Percentiles rank a stretch among this genome's conserved stretches.
Evolutionary conservation across 2,797 vertebrate genomes (phyloP).

Genomic region (Prunella strophiata): DNA sequence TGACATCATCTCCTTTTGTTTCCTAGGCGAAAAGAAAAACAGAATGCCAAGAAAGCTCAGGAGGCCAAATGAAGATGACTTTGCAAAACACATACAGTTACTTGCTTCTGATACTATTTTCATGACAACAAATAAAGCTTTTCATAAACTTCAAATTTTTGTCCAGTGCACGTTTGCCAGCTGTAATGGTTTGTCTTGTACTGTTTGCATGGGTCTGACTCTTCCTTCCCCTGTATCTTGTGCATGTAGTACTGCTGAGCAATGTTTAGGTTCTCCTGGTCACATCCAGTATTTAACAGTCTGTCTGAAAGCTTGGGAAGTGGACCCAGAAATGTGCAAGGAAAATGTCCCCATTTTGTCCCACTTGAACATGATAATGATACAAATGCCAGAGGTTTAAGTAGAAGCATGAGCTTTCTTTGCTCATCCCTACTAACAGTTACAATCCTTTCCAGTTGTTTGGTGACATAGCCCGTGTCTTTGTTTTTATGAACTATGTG

Average conservation of each 20-base stretch:
- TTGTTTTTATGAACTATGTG: conserved; percentile 64
- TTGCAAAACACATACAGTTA: conserved; percentile 12
- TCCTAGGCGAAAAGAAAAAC: conserved; percentile 97
- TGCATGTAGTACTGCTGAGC: conserved; percentile 75
- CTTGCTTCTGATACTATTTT: conserved; percentile 70
- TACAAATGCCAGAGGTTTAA: conserved; percentile 47
- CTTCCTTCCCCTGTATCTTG: conserved; percentile 66
- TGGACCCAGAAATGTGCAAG: conserved; percentile 49
- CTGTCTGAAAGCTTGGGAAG: conserved; percentile 46
- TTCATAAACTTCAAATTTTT: conserved; percentile 65
- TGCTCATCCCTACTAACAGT: conserved; percentile 66
- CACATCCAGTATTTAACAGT: conserved; percentile 58
- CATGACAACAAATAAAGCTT: conserved; percentile 68
- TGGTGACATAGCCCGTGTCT: conserved; percentile 26
- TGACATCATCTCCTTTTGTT: conserved; percentile 34
- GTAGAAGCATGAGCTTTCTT: conserved; percentile 57
- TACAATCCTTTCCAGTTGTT: conserved; percentile 17
- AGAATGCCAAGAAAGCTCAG: conserved; percentile 95
- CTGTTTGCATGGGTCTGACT: conserved; percentile 72
- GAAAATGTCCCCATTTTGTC: conserved; percentile 10
- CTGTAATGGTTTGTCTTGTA: conserved; percentile 72
- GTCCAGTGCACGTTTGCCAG: conserved; percentile 71
- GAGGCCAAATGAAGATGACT: conserved; percentile 88
- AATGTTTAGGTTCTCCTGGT: conserved; percentile 63
- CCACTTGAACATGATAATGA: conserved; percentile 26